phyloP scores from a whole-genome alignment of 2,797 vertebrate species.

The Smutsia temminckii region DNA sequence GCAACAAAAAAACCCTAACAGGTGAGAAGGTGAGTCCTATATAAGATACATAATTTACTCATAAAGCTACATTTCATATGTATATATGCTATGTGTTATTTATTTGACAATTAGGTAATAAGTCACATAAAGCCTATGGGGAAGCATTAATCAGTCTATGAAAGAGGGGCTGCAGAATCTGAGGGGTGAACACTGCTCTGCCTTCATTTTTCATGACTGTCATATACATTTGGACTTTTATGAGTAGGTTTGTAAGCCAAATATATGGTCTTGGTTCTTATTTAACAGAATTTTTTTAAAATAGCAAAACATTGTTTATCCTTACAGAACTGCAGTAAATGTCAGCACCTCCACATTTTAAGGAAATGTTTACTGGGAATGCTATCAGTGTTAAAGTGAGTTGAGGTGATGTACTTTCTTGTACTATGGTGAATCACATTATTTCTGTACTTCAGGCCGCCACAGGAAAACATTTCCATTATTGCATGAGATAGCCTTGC shows the following conservation, averaged over 20 bases:
- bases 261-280: not conserved
- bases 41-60: not conserved
- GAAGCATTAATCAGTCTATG: not conserved
- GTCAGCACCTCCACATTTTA: not conserved
- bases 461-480: conserved; percentile 17
- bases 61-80: not conserved
- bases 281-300: not conserved
- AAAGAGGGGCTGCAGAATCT: not conserved
- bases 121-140: not conserved
- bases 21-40: not conserved
- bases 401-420: not conserved
- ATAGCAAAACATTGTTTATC: not conserved
- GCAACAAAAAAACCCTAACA: not conserved
- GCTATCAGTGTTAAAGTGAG: not conserved
- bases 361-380: not conserved
- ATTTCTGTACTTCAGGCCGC: not conserved
- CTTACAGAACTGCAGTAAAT: not conserved
- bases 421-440: not conserved
- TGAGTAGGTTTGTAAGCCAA: not conserved
- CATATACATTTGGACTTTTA: not conserved
- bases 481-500: not conserved
- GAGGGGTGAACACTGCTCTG: not conserved
- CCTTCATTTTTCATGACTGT: not conserved
- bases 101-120: not conserved
- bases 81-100: not conserved